A percentile compares a stretch with the other conserved stretches of the same genome.
These are phyloP conservation scores for Craniophora ligustri DNA, from an alignment of 2,888 invertebrate species.

Conservation along the genomic window DNA sequence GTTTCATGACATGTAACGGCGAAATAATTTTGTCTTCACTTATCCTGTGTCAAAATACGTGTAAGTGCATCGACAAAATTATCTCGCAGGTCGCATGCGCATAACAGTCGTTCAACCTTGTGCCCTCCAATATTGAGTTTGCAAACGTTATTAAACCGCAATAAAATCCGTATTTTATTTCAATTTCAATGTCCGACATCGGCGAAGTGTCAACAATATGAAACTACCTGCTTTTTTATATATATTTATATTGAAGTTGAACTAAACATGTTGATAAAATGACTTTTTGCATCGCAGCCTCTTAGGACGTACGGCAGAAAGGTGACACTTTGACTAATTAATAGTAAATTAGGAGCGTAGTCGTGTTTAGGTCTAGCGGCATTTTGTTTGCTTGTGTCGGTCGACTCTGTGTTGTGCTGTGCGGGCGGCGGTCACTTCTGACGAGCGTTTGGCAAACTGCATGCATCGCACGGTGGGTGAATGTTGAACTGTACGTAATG, in stretches of 20 bases:
- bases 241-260: conserved; percentile 40
- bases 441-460: conserved; percentile 46
- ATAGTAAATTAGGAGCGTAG: conserved; percentile 55
- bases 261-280: conserved; percentile 62
- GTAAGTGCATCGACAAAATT: background rate
- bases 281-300: conserved; percentile 85
- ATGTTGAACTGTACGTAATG: conserved; percentile 10
- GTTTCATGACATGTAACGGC: background rate
- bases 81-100: background rate
- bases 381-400: conserved; percentile 57
- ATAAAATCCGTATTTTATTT: background rate
- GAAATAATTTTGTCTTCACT: background rate
- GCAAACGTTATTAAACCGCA: background rate
- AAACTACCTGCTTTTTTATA: conserved; percentile 26
- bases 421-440: conserved; percentile 47
- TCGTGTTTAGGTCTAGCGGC: conserved; percentile 55
- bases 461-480: conserved; percentile 30
- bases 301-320: conserved; percentile 86
- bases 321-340: conserved; percentile 73
- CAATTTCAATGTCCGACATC: conserved; percentile 7
- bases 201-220: background rate
- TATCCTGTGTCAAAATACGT: background rate
- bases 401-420: conserved; percentile 51
- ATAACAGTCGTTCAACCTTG: no score
- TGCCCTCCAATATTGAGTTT: background rate